These are phyloP conservation scores for Tyto alba DNA, from an alignment of 2,113 vertebrate genomes.

Conservation along the genomic window DNA sequence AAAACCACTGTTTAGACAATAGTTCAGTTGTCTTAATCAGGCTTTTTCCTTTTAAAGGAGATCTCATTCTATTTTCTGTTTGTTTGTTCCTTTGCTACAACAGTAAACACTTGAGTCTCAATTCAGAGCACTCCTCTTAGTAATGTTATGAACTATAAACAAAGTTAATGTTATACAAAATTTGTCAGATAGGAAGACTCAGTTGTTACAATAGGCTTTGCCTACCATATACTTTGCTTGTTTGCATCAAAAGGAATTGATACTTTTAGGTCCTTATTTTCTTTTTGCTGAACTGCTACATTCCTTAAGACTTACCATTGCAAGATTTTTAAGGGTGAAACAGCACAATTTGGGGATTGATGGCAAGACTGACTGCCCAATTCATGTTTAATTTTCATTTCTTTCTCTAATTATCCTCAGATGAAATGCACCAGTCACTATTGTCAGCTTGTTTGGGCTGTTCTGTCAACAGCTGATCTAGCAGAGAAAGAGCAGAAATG, in stretches of 20 bases:
- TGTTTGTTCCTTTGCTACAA: background rate
- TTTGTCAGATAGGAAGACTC: background rate
- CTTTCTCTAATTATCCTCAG: background rate
- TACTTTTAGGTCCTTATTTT: background rate
- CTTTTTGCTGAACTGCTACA: background rate
- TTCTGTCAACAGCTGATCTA: background rate
- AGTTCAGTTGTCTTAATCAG: background rate
- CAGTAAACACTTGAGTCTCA: background rate
- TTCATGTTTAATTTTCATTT: background rate
- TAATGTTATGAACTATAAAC: background rate
- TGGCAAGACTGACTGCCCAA: background rate
- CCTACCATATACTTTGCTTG: background rate
- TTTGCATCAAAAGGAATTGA: background rate
- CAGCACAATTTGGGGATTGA: background rate
- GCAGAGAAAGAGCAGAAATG: background rate
- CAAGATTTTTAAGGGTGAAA: background rate
- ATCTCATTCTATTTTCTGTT: conserved; percentile 7
- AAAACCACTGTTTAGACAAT: conserved; percentile 21
- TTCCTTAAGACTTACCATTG: background rate
- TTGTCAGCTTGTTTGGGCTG: background rate
- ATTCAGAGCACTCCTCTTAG: background rate
- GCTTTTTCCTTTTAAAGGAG: background rate
- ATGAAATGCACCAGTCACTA: background rate
- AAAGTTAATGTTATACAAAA: background rate
- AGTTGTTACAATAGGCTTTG: background rate